Evolutionary conservation across 2,888 invertebrate species (phyloP).

Genomic region (Cerastis rubricosa): DNA sequence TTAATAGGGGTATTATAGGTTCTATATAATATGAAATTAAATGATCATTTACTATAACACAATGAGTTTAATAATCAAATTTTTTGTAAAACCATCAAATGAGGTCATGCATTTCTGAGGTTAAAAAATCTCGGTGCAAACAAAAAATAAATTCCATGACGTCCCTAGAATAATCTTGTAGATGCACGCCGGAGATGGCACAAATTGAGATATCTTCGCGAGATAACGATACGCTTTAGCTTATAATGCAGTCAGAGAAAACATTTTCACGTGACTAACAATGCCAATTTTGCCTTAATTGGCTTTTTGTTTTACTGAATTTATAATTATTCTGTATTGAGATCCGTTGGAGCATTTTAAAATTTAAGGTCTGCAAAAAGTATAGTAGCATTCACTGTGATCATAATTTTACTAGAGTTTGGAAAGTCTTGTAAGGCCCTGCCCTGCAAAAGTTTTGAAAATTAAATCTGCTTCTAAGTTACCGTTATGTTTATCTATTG

Average conservation of each 20-base stretch:
- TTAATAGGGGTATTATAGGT: too few species aligned
- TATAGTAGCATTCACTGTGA: too few species aligned
- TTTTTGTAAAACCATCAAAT: background rate
- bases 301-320: constrained; percentile 21
- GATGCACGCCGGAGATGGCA: constrained; percentile 53
- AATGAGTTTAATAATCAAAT: too few species aligned
- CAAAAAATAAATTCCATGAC: constrained; percentile 44
- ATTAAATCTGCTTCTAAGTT: constrained; percentile 32
- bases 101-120: constrained; percentile 4
- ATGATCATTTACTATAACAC: too few species aligned
- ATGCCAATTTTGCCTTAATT: constrained; percentile 34
- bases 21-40: too few species aligned
- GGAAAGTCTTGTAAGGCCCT: background rate
- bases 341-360: background rate
- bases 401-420: background rate
- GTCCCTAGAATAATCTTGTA: constrained; percentile 44
- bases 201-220: constrained; percentile 50
- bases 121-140: constrained; percentile 13
- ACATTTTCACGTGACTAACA: constrained; percentile 67
- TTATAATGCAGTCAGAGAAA: constrained; percentile 61
- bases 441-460: constrained; percentile 21
- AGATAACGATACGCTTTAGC: constrained; percentile 67
- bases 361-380: background rate
- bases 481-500: constrained; percentile 64
- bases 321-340: constrained; percentile 17